Percentiles rank a stretch among this genome's conserved stretches.
These are phyloP conservation scores for Varanus salvator DNA, from an alignment of 2,113 vertebrate species.

Conservation along the genomic window DNA sequence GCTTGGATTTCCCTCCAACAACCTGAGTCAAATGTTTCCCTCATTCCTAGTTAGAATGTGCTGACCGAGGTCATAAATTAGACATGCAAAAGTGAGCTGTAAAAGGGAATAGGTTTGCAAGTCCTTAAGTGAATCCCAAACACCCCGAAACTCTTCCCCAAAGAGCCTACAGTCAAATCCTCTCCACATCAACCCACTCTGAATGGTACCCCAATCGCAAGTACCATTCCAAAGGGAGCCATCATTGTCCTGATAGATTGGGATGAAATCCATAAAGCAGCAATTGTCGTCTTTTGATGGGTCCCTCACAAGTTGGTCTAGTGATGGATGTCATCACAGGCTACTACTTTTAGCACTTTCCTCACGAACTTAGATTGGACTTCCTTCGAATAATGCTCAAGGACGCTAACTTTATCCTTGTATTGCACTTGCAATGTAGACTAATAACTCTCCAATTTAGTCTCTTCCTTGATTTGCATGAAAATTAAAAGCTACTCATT, in stretches of 20 bases:
- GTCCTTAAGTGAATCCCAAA: conserved; percentile 12
- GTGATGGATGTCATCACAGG: conserved; percentile 16
- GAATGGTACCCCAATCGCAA: background rate
- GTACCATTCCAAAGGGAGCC: background rate
- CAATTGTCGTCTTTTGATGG: conserved; percentile 30
- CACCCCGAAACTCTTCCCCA: rapidly evolving
- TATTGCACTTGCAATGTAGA: background rate
- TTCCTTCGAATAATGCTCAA: conserved; percentile 12
- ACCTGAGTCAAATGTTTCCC: conserved; percentile 12
- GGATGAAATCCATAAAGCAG: conserved; percentile 27
- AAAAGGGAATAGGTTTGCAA: conserved; percentile 13
- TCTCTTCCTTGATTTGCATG: background rate
- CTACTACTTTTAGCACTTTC: conserved; percentile 36
- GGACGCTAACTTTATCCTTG: conserved; percentile 14
- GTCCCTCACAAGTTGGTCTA: conserved; percentile 7
- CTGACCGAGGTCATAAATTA: conserved; percentile 20
- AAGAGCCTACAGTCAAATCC: conserved; percentile 1
- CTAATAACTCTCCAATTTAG: background rate
- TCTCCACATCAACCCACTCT: background rate
- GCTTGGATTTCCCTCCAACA: conserved; percentile 44
- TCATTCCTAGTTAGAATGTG: conserved; percentile 25
- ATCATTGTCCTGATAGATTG: conserved; percentile 24
- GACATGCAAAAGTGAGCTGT: background rate
- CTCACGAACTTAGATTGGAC: conserved; percentile 4
- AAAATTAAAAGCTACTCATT: background rate